Evolutionary conservation across 2,797 vertebrate genomes (phyloP).

Genomic region (Hoplostethus atlanticus): DNA sequence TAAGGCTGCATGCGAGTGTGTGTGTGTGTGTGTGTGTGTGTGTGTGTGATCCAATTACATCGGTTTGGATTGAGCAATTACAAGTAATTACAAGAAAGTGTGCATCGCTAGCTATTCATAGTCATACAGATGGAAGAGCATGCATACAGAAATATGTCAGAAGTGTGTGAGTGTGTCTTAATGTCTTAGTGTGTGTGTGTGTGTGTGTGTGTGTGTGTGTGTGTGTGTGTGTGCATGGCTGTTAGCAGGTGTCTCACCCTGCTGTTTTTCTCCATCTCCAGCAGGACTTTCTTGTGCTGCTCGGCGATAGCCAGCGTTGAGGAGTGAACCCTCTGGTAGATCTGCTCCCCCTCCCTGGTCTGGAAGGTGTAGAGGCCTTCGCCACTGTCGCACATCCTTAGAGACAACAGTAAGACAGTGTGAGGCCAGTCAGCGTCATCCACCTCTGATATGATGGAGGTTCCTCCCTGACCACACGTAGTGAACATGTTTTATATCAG

Average conservation of each 20-base stretch:
- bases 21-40: not conserved
- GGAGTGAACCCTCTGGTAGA: conserved; percentile 96
- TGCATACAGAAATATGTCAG: no score
- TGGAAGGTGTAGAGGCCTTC: conserved; percentile 99
- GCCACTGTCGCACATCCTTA: conserved; percentile 94
- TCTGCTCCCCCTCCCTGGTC: conserved; percentile 95
- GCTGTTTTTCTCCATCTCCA: conserved; percentile 96
- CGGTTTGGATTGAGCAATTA: no score
- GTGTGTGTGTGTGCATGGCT: not conserved
- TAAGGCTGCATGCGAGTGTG: not conserved
- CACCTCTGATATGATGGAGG: no score
- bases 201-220: conserved; percentile 6
- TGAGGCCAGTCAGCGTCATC: not conserved
- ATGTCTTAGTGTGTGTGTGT: not conserved
- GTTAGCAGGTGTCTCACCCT: conserved; percentile 81
- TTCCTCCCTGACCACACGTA: no score
- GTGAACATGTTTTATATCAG: no score
- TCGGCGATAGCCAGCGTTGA: conserved; percentile 94
- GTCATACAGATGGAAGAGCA: no score
- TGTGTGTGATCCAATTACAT: no score
- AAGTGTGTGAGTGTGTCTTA: no score
- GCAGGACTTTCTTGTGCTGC: conserved; percentile 93
- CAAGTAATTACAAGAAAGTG: no score
- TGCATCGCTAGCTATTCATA: no score
- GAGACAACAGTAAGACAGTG: conserved; percentile 28